These are phyloP conservation scores for Stenolophus ochropezus DNA, from an alignment of 2,888 invertebrate genomes.

Conservation along the genomic window DNA sequence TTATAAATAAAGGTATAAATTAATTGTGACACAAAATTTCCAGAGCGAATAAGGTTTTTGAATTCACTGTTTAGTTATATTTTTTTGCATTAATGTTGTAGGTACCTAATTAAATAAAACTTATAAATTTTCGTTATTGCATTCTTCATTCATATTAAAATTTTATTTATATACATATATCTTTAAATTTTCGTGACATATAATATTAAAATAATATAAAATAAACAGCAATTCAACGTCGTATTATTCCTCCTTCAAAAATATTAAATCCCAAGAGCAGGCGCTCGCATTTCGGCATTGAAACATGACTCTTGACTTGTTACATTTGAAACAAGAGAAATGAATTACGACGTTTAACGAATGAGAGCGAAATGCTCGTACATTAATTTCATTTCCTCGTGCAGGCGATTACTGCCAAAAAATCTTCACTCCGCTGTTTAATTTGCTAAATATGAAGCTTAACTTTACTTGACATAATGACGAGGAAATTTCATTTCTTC, in stretches of 20 bases:
- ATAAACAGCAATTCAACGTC: not conserved
- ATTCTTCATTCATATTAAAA: not conserved
- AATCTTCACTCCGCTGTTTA: not conserved
- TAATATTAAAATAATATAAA: not conserved
- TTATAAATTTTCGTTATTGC: too few relatives aligned
- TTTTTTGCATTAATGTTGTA: too few relatives aligned
- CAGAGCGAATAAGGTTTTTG: too few relatives aligned
- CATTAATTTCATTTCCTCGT: slow-evolving; percentile 8
- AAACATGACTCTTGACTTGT: not conserved
- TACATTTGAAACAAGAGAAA: slow-evolving; percentile 1
- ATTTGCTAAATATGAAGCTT: slow-evolving; percentile 1
- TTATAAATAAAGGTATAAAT: too few relatives aligned
- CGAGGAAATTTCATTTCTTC: not conserved
- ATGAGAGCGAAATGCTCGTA: not conserved
- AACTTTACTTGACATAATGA: not conserved
- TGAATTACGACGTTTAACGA: slow-evolving; percentile 6
- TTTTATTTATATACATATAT: not conserved
- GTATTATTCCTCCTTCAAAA: not conserved
- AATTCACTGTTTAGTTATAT: too few relatives aligned
- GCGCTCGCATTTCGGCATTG: not conserved
- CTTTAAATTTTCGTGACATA: not conserved
- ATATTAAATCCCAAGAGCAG: not conserved
- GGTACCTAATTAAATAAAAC: too few relatives aligned
- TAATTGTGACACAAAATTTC: too few relatives aligned
- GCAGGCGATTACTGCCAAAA: not conserved